Evolutionary conservation across 1,140 invertebrate genomes (phyloP), one percentile per base, ranked within the genome.

Genomic region (Drosophila parvula): DNA sequence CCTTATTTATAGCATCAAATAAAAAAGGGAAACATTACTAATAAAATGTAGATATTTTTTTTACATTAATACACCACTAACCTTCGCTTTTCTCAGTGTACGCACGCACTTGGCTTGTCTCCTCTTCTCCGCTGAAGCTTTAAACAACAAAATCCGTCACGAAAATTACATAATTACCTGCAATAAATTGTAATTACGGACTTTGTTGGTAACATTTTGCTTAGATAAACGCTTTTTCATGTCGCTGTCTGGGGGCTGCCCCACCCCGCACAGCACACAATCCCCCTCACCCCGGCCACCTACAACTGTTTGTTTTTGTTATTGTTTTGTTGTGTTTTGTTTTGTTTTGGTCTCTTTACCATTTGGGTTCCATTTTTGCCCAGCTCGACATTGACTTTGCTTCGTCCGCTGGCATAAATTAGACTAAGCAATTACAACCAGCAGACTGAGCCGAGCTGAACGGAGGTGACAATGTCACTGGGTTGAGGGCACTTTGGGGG

Each of bases 121-220:
- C 38, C 34, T 36, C 38, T 68, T 3, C 22, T 3, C 22, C 62
- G 58, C 40, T 18, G 45, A 68, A 65, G 10, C 61, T 65, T 45
- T 28, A 65, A 68, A 67, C 64, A 68, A 68, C 45, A 69, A 71
- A 71, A 41, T 71, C 65, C 69, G 69, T 71, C 69, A 71, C 69
- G 69, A 71, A 85, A 85, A 85, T 85, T 85, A 85, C 82, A 78
- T 81, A 85, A 85, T 86, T 85, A 85, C 81, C 74, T 78, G 62
- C 81, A 85, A 81, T 85, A 85, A 85, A 85, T 85, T 85, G 81
- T 85, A 85, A 85, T 85, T 85, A 85, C 81, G 79, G 81, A 76
- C 81, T 78, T 85, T 60, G 83, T 85, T 60, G 83, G 78, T 78
- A 85, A 85, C 81, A 85, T 71, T 85, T 85, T 75, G 74, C 78